phyloP scores from a whole-genome alignment of 2,113 vertebrate species.

The Rhabdomys dilectus region DNA sequence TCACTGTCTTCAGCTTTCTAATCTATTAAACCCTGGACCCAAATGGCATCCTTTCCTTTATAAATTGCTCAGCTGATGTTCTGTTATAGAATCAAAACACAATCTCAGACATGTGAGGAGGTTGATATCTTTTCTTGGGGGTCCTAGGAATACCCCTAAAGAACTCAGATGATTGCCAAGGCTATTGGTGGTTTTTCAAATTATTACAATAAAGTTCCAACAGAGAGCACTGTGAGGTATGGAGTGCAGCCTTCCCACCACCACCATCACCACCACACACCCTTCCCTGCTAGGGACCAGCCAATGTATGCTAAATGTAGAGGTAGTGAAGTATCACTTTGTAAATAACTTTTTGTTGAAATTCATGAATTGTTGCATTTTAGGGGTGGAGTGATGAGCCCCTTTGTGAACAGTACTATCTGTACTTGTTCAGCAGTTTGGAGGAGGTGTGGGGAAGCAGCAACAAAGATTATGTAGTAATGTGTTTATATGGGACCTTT shows the following conservation, averaged over 20 bases:
- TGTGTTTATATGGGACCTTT: not conserved
- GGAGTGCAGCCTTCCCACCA: accelerated
- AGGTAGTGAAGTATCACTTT: too few species aligned
- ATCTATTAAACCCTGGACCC: not conserved
- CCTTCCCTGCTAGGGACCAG: conserved; percentile 23
- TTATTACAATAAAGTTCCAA: conserved; percentile 68
- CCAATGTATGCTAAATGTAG: too few species aligned
- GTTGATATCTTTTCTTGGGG: not conserved
- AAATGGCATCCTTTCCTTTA: not conserved
- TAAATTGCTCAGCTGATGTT: not conserved
- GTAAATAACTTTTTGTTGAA: too few species aligned
- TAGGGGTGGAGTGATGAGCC: too few species aligned
- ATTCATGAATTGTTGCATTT: too few species aligned
- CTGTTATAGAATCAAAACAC: not conserved
- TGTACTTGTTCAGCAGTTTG: not conserved
- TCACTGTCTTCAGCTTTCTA: not conserved
- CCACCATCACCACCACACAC: not conserved
- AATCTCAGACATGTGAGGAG: not conserved
- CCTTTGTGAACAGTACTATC: not conserved
- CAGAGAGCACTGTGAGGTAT: not conserved
- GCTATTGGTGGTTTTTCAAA: not conserved
- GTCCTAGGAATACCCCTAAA: not conserved
- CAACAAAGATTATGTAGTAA: not conserved
- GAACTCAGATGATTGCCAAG: not conserved
- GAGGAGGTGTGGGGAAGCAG: conserved; percentile 12